Evolutionary conservation across 2,113 vertebrate species (phyloP).

Genomic region (Callaeas wilsoni): DNA sequence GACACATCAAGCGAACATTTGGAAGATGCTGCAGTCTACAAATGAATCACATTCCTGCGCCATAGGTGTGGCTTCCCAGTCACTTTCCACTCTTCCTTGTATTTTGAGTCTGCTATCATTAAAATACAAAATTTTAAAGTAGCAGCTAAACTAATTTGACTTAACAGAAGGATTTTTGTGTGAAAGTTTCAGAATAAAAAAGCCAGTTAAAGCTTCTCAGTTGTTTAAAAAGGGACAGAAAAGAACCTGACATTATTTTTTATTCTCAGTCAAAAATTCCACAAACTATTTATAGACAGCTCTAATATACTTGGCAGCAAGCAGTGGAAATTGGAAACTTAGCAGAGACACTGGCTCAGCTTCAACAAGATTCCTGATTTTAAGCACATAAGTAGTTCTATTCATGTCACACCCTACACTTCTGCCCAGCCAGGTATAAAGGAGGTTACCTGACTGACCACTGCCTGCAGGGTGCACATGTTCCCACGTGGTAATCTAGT

Average conservation of each 20-base stretch:
- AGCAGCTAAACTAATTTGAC: neutral
- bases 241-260: neutral
- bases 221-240: neutral
- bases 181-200: neutral
- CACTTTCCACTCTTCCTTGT: neutral
- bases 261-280: conserved; percentile 24
- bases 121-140: neutral
- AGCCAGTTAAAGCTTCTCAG: neutral
- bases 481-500: neutral
- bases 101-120: neutral
- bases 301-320: conserved; percentile 36
- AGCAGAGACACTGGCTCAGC: conserved; percentile 7
- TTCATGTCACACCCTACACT: neutral
- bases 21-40: neutral
- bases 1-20: neutral
- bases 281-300: conserved; percentile 40
- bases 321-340: conserved; percentile 33
- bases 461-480: neutral
- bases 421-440: neutral
- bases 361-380: conserved; percentile 38
- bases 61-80: neutral
- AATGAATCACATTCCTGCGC: neutral
- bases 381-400: conserved; percentile 20
- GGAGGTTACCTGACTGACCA: neutral
- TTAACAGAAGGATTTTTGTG: neutral